phyloP scores from a whole-genome alignment of 1,140 invertebrate genomes.

The Zaprionus nigranus region DNA sequence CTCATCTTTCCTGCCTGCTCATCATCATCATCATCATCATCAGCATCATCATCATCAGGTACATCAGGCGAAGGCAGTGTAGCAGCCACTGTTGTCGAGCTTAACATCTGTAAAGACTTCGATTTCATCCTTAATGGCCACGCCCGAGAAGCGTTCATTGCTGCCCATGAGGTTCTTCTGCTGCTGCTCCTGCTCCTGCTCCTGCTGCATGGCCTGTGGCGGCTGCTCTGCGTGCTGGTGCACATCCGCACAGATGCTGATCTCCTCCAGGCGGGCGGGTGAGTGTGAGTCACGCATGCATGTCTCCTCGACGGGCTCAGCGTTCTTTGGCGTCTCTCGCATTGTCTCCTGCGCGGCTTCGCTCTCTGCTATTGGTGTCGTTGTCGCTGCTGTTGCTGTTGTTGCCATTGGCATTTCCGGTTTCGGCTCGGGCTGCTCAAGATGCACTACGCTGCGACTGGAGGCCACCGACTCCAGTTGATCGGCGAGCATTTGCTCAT shows the following conservation, averaged over 20 bases:
- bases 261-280: conserved; percentile 46
- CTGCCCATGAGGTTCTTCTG: background rate
- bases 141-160: conserved; percentile 34
- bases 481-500: conserved; percentile 43
- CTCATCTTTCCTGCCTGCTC: background rate
- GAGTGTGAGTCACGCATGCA: conserved; percentile 46
- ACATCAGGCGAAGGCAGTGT: conserved; percentile 14
- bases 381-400: too few species aligned
- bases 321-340: too few species aligned
- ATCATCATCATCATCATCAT: background rate
- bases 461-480: conserved; percentile 30
- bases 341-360: too few species aligned
- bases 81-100: conserved; percentile 25
- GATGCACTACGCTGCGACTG: conserved; percentile 13
- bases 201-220: background rate
- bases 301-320: background rate
- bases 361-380: too few species aligned
- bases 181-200: too few species aligned
- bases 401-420: background rate
- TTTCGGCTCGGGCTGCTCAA: conserved; percentile 2
- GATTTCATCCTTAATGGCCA: conserved; percentile 50
- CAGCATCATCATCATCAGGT: too few species aligned
- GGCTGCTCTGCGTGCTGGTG: conserved; percentile 15
- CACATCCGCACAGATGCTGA: conserved; percentile 51
- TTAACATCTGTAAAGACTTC: conserved; percentile 48